Conservation (phyloP, 2,888 invertebrate genomes). For the Trichacis sp. region DNA sequence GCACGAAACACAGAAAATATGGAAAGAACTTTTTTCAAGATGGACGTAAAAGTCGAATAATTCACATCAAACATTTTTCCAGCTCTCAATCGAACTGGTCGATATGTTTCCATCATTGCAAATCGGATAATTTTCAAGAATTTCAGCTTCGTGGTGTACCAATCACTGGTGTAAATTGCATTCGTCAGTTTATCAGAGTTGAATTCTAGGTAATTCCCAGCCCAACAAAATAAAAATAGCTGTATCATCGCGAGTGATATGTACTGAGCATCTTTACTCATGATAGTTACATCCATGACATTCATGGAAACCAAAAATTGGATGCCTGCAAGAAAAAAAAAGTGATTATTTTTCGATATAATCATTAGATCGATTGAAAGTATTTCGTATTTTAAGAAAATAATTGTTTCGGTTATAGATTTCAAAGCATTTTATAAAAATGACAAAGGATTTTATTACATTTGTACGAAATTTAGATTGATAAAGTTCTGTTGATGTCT, state of each 20-base stretch:
- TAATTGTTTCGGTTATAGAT: too few species aligned
- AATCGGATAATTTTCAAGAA: slow-evolving; percentile 4
- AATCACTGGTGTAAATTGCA: slow-evolving; percentile 5
- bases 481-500: too few species aligned
- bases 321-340: slow-evolving; percentile 11
- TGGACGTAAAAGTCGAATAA: slow-evolving; percentile 9
- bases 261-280: not conserved
- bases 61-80: slow-evolving; percentile 6
- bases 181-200: slow-evolving; percentile 1
- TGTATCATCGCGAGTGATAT: slow-evolving; percentile 1
- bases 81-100: slow-evolving; percentile 7
- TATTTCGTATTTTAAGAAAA: too few species aligned
- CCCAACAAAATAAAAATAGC: slow-evolving; percentile 12
- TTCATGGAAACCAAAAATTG: slow-evolving; percentile 5
- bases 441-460: too few species aligned
- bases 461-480: too few species aligned
- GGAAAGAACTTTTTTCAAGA: slow-evolving; percentile 11
- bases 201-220: slow-evolving; percentile 7
- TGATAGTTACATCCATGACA: not conserved
- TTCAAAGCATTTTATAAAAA: too few species aligned
- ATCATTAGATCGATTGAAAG: too few species aligned
- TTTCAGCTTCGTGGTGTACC: slow-evolving; percentile 7
- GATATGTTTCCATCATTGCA: not conserved
- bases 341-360: too few species aligned
- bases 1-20: slow-evolving; percentile 12